A percentile compares a stretch with the other conserved stretches of the same genome.
Conservation (phyloP, 1,140 invertebrate genomes). For the Drosophila rufa region DNA sequence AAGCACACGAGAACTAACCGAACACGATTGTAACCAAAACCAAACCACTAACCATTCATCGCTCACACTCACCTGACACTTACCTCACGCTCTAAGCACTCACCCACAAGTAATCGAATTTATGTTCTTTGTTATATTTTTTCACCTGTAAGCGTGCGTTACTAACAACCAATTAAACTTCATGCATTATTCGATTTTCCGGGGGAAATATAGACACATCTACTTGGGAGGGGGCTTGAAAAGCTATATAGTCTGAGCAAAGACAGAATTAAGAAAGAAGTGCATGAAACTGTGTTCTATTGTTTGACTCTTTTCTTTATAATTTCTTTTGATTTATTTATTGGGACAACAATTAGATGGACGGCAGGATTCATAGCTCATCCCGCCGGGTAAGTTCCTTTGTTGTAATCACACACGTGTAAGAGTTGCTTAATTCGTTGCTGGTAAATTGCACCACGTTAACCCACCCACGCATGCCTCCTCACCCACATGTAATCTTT, state of each 20-base stretch:
- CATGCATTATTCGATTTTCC: constrained; percentile 38
- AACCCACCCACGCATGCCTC: constrained; percentile 15
- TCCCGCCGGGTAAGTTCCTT: constrained; percentile 85
- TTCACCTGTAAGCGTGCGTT: constrained; percentile 13
- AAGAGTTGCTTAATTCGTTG: constrained; percentile 34
- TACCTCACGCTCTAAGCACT: too few species aligned
- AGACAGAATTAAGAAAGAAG: constrained; percentile 53
- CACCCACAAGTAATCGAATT: constrained; percentile 2
- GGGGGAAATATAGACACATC: not conserved
- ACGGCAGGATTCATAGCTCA: constrained; percentile 85
- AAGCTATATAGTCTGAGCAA: not conserved
- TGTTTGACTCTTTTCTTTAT: constrained; percentile 82
- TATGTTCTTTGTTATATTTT: constrained; percentile 5
- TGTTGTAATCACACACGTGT: constrained; percentile 74
- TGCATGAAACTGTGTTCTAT: constrained; percentile 80
- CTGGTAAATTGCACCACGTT: constrained; percentile 21
- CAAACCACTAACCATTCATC: not conserved
- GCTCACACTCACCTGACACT: not conserved
- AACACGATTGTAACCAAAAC: constrained; percentile 1
- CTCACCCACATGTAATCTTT: constrained; percentile 19
- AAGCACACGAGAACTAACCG: not conserved
- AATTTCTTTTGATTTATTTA: constrained; percentile 85
- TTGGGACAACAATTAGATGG: constrained; percentile 85
- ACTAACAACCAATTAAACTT: constrained; percentile 46
- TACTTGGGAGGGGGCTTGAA: not conserved